Conservation (phyloP, 2,888 invertebrate genomes). For the Stenchaetothrips biformis region DNA sequence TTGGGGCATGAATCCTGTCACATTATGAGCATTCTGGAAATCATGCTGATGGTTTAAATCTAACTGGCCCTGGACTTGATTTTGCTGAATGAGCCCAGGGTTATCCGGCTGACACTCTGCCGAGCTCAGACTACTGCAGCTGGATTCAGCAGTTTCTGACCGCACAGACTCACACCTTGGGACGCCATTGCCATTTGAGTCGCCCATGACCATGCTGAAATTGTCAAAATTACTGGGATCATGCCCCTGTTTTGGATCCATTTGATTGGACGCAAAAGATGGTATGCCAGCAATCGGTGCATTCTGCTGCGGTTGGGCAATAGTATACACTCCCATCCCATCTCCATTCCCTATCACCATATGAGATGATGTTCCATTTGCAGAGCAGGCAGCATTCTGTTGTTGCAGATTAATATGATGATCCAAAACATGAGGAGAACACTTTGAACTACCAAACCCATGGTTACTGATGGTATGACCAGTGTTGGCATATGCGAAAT, state of each 20-base stretch:
- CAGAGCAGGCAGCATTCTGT: not conserved
- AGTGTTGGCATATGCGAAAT: not conserved
- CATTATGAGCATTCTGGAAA: not conserved
- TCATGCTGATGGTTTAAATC: slow-evolving; percentile 37
- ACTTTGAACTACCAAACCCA: not conserved
- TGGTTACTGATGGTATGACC: not conserved
- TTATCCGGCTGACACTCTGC: slow-evolving; percentile 35
- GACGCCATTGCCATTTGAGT: slow-evolving; percentile 30
- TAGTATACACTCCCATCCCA: not conserved
- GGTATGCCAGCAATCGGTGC: slow-evolving; percentile 21
- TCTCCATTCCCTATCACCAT: not conserved
- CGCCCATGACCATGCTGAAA: slow-evolving; percentile 31
- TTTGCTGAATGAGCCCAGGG: slow-evolving; percentile 37
- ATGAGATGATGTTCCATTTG: not conserved
- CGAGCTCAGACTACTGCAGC: slow-evolving; percentile 44
- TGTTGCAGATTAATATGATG: not conserved
- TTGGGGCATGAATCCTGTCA: not conserved
- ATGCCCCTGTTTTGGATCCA: slow-evolving; percentile 25
- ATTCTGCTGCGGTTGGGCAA: not conserved
- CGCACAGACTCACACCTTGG: slow-evolving; percentile 55
- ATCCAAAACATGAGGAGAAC: not conserved
- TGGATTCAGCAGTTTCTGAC: slow-evolving; percentile 57
- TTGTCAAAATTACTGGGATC: not conserved
- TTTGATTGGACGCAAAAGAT: slow-evolving; percentile 24
- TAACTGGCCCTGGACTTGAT: slow-evolving; percentile 37